These are phyloP conservation scores for Oscheius sp. DNA, from an alignment of 1,140 invertebrate genomes.

Conservation along the genomic window DNA sequence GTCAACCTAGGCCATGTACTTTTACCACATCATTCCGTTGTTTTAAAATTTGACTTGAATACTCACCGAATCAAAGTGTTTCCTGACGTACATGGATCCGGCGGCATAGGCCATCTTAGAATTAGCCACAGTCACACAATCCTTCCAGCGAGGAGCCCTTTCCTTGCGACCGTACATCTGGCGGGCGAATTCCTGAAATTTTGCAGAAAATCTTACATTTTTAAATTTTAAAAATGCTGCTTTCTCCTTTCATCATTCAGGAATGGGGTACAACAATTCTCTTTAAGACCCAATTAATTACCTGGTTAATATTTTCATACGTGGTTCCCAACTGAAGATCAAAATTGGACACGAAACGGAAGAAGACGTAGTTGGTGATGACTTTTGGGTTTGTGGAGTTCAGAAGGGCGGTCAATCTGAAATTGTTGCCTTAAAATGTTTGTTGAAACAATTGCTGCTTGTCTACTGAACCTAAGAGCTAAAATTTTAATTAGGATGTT, in stretches of 20 bases:
- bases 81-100: conserved; percentile 63
- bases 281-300: background rate
- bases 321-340: conserved; percentile 23
- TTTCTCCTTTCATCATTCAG: background rate
- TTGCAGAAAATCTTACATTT: no score
- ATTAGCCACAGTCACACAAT: conserved; percentile 54
- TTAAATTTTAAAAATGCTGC: conserved; percentile 16
- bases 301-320: conserved; percentile 41
- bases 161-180: conserved; percentile 55
- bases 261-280: background rate
- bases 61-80: conserved; percentile 65
- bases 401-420: conserved; percentile 25
- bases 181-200: conserved; percentile 39
- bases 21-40: no score
- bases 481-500: no score
- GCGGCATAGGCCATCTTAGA: conserved; percentile 63
- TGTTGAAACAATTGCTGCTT: no score
- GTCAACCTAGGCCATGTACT: conserved; percentile 15
- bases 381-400: conserved; percentile 35
- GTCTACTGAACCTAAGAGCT: no score
- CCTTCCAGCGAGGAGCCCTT: conserved; percentile 58
- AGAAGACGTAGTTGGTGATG: conserved; percentile 42
- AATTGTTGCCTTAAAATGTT: no score
- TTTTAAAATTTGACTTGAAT: no score
- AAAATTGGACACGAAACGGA: conserved; percentile 30